Base-by-base conservation (phyloP, 2,888 invertebrate genomes). In the Antheraea assamensis region DNA sequence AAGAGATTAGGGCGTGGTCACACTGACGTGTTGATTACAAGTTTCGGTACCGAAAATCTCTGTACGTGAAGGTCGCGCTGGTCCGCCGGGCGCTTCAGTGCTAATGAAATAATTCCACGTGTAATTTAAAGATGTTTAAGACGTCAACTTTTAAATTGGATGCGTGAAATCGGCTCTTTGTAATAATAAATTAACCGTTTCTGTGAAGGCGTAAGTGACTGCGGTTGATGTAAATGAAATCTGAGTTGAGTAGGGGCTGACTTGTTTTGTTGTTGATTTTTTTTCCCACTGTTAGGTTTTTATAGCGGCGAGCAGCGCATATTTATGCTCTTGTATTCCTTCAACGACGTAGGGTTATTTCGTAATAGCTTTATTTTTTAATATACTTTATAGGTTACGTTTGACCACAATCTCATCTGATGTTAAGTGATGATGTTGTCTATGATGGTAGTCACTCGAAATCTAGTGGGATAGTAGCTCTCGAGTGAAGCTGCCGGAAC, bases 111-210 rank as follows among this genome's bases (percentile, higher is more conserved):
- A 92, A 94, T 94, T 93, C 91, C 89, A 87, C 85, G 86, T 87
- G 89, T 93, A 94, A 93, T 94, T 94, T 94, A 93, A 90, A 90
- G 90, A 91, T 93, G 93, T 94, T 94, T 93, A 94, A 94, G 93
- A 94, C 89, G 94, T 94, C 94, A 94, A 93, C 90, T 90, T 93
- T 93, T 93, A 94, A 94, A 94, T 94, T 94, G 94, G 94, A 91
- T 92, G 92, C 90, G 91, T 87, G 92, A 92, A 92, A 90, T 90
- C 91, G 92, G 91, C 89, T 88, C 83, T 88, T 88, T 86, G 82
- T 89, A 89, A 92, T 92, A 92, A 92, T 92, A 92, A 92, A 93
- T 94, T 93, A 92, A 93, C 92, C 91, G 92, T 82, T 93, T 93
- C 92, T 87, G 75, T 91, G 92, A 92, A 93, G 85, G 61, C 71